Evolutionary conservation across 23 tunicate genomes (phyloP).

Genomic region (Diplosoma virens): DNA sequence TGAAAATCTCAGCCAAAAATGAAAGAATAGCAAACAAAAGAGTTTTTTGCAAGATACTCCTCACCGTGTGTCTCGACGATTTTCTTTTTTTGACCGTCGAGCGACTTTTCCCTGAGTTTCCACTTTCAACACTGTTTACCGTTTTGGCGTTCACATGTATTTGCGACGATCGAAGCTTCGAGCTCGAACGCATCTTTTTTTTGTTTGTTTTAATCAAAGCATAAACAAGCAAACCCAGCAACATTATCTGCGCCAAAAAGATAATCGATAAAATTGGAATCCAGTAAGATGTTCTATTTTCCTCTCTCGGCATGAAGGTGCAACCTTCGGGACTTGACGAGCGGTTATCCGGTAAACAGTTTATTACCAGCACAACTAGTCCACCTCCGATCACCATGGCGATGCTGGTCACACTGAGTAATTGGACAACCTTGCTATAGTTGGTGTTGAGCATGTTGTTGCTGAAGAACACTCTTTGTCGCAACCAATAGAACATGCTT

Average conservation of each 20-base stretch:
- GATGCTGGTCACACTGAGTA: slow-evolving; percentile 4
- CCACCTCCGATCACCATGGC: neutral
- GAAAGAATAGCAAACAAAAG: too few species aligned
- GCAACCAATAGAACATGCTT: slow-evolving; percentile 20
- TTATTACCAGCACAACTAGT: neutral
- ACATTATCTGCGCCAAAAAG: neutral
- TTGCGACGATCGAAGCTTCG: too few species aligned
- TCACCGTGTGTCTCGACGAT: too few species aligned
- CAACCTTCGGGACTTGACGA: neutral
- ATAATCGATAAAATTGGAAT: neutral
- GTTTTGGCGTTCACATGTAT: too few species aligned
- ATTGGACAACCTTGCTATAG: slow-evolving; percentile 1
- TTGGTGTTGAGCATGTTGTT: slow-evolving; percentile 27
- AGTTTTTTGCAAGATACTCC: too few species aligned
- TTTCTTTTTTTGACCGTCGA: too few species aligned
- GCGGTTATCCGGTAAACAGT: slow-evolving; percentile 1
- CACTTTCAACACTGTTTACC: too few species aligned
- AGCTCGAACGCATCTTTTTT: too few species aligned
- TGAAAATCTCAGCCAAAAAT: too few species aligned
- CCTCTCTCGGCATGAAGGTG: neutral
- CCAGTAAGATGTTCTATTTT: neutral
- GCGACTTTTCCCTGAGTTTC: too few species aligned
- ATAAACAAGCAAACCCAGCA: slow-evolving; percentile 3
- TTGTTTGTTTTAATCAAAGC: neutral
- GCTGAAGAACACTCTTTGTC: slow-evolving; percentile 27